These are phyloP conservation scores for Megaustenia siamemsis DNA, from an alignment of 2,888 invertebrate species.

Conservation along the genomic window DNA sequence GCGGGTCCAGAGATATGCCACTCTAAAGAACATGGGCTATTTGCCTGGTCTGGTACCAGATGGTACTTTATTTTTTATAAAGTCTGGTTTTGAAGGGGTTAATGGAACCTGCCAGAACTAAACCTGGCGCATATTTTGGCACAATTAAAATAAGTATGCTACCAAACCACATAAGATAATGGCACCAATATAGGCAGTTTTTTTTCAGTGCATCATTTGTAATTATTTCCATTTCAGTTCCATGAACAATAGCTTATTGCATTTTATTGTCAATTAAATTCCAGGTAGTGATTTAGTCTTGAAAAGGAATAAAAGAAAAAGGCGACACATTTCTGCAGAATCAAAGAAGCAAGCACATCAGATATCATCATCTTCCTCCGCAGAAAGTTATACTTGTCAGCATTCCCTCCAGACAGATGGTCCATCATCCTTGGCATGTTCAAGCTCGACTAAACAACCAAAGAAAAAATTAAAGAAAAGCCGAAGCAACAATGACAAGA, in stretches of 20 bases:
- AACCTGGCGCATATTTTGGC: too few relatives aligned
- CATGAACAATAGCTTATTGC: not conserved
- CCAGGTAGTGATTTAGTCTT: constrained; percentile 4
- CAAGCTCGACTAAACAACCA: not conserved
- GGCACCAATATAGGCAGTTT: too few relatives aligned
- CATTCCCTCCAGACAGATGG: not conserved
- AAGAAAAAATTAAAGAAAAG: constrained; percentile 40
- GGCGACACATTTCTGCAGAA: not conserved
- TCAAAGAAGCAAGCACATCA: constrained; percentile 5
- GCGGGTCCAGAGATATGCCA: too few relatives aligned
- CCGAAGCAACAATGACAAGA: not conserved
- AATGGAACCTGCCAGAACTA: too few relatives aligned
- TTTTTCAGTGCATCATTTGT: too few relatives aligned
- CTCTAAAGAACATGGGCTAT: too few relatives aligned
- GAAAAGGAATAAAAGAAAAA: constrained; percentile 24
- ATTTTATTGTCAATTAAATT: not conserved
- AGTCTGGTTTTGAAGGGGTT: too few relatives aligned
- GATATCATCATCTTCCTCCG: not conserved
- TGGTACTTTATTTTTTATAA: too few relatives aligned
- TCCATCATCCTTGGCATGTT: not conserved
- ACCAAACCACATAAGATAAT: too few relatives aligned
- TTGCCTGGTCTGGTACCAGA: too few relatives aligned
- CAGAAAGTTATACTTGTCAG: not conserved
- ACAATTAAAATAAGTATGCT: too few relatives aligned
- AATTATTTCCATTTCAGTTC: too few relatives aligned